A percentile compares a stretch with the other conserved stretches of the same genome.
These are phyloP conservation scores for Eulemur rubriventer DNA, from an alignment of 2,797 vertebrate species.

Conservation along the genomic window DNA sequence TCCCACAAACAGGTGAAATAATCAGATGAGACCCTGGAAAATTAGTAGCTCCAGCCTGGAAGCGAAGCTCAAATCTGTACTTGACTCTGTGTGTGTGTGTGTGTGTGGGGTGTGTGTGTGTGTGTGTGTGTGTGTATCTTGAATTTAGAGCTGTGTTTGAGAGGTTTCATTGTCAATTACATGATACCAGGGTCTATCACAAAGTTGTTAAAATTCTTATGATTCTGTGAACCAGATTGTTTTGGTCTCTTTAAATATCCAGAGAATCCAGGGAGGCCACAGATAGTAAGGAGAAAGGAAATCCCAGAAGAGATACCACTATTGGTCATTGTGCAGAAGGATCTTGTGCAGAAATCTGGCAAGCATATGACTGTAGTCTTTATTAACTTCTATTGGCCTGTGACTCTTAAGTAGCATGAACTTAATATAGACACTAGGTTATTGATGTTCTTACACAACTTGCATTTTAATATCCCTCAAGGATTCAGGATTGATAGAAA, in stretches of 20 bases:
- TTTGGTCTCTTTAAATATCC: constrained; percentile 24
- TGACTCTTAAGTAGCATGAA: background rate
- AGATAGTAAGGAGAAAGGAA: constrained; percentile 41
- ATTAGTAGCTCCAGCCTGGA: background rate
- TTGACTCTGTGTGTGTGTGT: background rate
- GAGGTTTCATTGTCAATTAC: background rate
- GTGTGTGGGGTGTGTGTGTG: background rate
- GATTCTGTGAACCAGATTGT: constrained; percentile 18
- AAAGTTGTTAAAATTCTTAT: constrained; percentile 31
- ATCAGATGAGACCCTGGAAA: background rate
- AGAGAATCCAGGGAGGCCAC: background rate
- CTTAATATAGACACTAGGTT: constrained; percentile 41
- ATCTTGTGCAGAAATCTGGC: constrained; percentile 53
- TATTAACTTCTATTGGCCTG: constrained; percentile 50
- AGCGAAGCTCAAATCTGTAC: background rate
- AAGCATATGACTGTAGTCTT: constrained; percentile 13
- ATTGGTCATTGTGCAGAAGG: background rate
- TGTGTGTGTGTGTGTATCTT: background rate
- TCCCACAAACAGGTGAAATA: constrained; percentile 24
- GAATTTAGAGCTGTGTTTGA: background rate
- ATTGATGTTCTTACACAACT: constrained; percentile 51
- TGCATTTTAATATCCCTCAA: constrained; percentile 58
- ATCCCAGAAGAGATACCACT: background rate
- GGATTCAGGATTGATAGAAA: constrained; percentile 51
- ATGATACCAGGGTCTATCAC: background rate